Base-by-base conservation (phyloP, 2,888 invertebrate genomes). In the Tachina fera region DNA sequence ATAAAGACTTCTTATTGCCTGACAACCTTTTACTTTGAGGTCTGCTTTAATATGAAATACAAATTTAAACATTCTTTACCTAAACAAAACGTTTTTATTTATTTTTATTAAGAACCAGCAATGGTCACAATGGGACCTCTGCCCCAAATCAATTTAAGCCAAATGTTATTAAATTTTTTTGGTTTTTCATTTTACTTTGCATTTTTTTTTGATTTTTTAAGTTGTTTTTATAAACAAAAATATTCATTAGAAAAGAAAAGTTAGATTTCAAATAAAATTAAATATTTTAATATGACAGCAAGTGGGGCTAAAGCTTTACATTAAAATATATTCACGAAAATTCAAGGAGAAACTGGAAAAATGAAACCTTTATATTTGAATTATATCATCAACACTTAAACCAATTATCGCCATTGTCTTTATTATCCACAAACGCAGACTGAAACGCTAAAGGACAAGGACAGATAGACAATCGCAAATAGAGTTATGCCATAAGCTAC, bases 331-430 rank as follows among this genome's bases (percentile, higher is more conserved):
- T 31, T 31, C 6, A 31, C 31, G 31, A 31, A 31, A 31, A 31
- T 60, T 39, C 16, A 45, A 49, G 47, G 16, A 9, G 51, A 58
- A 31, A 58, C 8, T 6, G 5, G 14, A 22, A 65, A 65, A 47
- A 65, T 22, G 9, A 22, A 45, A 31, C 13, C 56, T 68, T 81
- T 74, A 14, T 60, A 74, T 74, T 67, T 67, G 61, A 65, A 67
- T 58, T 71, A 45, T 22, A 47, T 22, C 58, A 74, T 49, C 61
- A 74, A 60, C 61, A 61, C 61, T 31, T 74, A 71, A 61, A 49
- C 39, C 72, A 74, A 74, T 61, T 74, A 61, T 60, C 58, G 14
- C 49, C 49, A 16, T 72, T 72, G 72, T 60, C 60, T 72, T 60
- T 61, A 60, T 72, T 60, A 13, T 47, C 47, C 47, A 60, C 47